Base-by-base conservation (phyloP, 2,797 vertebrate species). In the Echiichthys vipera region DNA sequence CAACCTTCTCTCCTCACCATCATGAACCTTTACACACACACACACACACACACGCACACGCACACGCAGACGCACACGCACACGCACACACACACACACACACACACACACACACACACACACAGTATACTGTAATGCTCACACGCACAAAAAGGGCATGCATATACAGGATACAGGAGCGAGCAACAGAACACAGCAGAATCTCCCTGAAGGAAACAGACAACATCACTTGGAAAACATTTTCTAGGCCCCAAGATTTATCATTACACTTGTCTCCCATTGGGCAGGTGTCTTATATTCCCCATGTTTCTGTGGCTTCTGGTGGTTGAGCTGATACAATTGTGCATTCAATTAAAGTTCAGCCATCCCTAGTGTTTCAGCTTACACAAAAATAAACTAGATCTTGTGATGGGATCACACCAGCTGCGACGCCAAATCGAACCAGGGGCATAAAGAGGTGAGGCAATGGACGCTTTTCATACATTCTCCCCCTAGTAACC, bases 1-100 rank as follows among this genome's bases (percentile, higher is more conserved):
- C 78, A 81, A 79, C 84, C 80, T 74, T 55, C 53, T 78, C 59
- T 80, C 59, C 43, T 62, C 73, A 47, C 57, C 74, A 55, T 74
- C 61, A 66, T 65, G 56, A 71, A 80, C 61, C 63, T 78, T 67
- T 32, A 70, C 29, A 72, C 36, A 46, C 45, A 62, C 66, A 42
- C 25, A 15, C 11, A 47, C 17, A 67, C 34, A 37, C 51, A 36
- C 53, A 24, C 39, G 18, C 29, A 55, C 24, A 45, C 36, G 42
- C 30, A 68, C n/a, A n/a, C n/a, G n/a, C n/a, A n/a, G n/a, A n/a
- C n/a, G n/a, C n/a, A n/a, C n/a, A n/a, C n/a, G n/a, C 29, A 72
- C 36, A 46, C 45, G 58, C 66, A 42, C 25, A 15, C 11, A 47
- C 17, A 67, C 34, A n/a, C n/a, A n/a, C n/a, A n/a, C n/a, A n/a